Base-by-base conservation (phyloP, 2,888 invertebrate genomes). In the Julus scanicus region DNA sequence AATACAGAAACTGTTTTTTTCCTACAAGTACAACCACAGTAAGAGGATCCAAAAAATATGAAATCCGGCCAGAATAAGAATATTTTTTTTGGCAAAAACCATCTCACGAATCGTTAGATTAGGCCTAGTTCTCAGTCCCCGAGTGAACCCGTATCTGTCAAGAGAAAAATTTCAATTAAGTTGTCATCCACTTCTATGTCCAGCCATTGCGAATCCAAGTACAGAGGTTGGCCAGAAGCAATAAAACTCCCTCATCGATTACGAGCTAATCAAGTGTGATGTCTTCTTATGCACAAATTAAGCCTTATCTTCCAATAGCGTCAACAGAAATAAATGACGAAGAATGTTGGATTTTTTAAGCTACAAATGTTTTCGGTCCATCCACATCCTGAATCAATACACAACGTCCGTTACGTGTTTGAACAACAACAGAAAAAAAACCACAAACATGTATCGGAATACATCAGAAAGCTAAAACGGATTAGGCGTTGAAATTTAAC, bases 191-290 rank as follows among this genome's bases (percentile, higher is more conserved):
- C 71, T 71, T 1, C 71, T 20, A 29, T 29, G 71, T 71, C 29
- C 71, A 71, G 71, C 44, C 44, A 44, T 5, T 44, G 44, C 2
- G 71, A 29, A 20, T 29, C 17, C 9, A 71, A 71, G 71, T 11
- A 71, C 71, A 29, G 20, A 71, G 29, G 71, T 2, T 71, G 71
- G 29, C 71, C 71, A 20, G 29, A 29, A 20, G 71, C 29, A 20
- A 71, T 71, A 71, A 71, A 71, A 71, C 29, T 71, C 71, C 71
- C n/a, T 29, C 57, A 29, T 71, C 71, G 71, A 71, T 71, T 71
- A 71, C 71, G 71, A 71, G 71, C 71, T 71, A 71, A 71, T 71
- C 71, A 71, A 71, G 71, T 71, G 71, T 71, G 71, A 71, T 71
- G 71, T 20, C 8, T 9, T 71, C 71, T 20, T n/a, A 71, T 71